Evolutionary conservation across 2,888 invertebrate species (phyloP).

Genomic region (Rotaria macrura): DNA sequence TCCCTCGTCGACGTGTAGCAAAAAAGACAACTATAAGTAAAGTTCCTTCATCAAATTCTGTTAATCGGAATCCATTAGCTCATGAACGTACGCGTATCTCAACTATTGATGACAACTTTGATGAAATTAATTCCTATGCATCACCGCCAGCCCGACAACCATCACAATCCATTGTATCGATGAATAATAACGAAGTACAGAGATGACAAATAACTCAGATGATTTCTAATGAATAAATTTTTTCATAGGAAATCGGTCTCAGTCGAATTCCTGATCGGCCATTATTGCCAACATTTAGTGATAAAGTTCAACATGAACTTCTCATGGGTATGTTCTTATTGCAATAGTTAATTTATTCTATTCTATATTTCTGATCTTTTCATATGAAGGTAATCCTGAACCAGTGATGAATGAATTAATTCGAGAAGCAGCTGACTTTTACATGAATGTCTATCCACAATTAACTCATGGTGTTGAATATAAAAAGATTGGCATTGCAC

Average conservation of each 20-base stretch:
- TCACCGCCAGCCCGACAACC: neutral
- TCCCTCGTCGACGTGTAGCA: neutral
- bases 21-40: neutral
- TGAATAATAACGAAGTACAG: neutral
- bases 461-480: neutral
- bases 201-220: neutral
- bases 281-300: constrained; percentile 7
- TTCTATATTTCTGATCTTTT: neutral
- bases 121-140: neutral
- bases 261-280: neutral
- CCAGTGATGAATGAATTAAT: neutral
- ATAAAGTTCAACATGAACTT: constrained; percentile 17
- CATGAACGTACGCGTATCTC: neutral
- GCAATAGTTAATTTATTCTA: too few relatives aligned
- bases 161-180: neutral
- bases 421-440: neutral
- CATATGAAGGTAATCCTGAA: neutral
- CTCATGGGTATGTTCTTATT: neutral
- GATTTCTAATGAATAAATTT: neutral
- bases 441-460: constrained; percentile 14
- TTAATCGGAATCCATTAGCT: neutral
- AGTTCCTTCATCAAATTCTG: neutral
- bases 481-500: constrained; percentile 5
- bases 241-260: neutral
- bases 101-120: neutral